phyloP scores from a whole-genome alignment of 2,797 vertebrate species.

The Silurus aristotelis region DNA sequence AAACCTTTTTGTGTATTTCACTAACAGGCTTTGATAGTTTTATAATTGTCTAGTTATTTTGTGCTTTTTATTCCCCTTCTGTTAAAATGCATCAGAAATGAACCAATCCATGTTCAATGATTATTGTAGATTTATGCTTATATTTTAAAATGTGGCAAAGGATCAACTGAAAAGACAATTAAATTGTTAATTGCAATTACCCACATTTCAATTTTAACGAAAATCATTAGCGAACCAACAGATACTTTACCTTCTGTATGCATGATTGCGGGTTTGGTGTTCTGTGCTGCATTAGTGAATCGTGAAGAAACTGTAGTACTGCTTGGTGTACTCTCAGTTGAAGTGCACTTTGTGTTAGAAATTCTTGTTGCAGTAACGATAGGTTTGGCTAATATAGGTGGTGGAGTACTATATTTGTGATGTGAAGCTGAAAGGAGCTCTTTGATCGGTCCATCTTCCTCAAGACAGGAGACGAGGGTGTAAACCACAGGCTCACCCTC shows the following conservation, averaged over 20 bases:
- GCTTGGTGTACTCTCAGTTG: slow-evolving; percentile 39
- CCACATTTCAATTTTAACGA: no score
- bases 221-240: background rate
- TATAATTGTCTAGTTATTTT: background rate
- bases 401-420: slow-evolving; percentile 87
- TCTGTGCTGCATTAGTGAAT: slow-evolving; percentile 10
- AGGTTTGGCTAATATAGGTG: slow-evolving; percentile 63
- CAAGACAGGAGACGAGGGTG: slow-evolving; percentile 85
- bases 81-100: background rate
- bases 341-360: slow-evolving; percentile 63
- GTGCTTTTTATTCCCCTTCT: background rate
- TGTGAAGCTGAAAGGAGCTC: slow-evolving; percentile 77
- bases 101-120: background rate
- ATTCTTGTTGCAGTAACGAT: slow-evolving; percentile 52
- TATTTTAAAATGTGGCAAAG: background rate
- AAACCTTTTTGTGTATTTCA: background rate
- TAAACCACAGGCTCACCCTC: slow-evolving; percentile 85
- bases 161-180: background rate
- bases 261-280: slow-evolving; percentile 49
- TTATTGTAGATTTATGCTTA: background rate
- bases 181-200: background rate
- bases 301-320: slow-evolving; percentile 45
- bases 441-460: slow-evolving; percentile 82
- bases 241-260: slow-evolving; percentile 59
- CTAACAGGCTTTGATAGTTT: background rate